Evolutionary conservation across 2,113 vertebrate genomes (phyloP).

Genomic region (Hippocampus abdominalis): DNA sequence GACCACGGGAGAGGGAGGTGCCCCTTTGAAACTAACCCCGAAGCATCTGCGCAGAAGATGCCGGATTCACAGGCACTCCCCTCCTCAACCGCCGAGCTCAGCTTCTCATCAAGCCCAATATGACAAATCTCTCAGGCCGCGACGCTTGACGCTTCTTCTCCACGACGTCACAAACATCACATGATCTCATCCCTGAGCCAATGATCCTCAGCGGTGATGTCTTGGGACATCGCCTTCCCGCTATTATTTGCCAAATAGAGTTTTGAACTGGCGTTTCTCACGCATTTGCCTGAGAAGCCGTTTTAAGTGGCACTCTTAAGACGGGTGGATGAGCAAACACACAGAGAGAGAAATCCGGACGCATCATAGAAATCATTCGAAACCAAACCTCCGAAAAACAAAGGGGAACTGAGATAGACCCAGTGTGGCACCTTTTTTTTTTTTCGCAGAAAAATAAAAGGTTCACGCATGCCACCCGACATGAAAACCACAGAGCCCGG

Average conservation of each 20-base stretch:
- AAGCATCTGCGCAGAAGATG: conserved; percentile 21
- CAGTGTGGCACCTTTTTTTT: not conserved
- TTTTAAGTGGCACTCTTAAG: too few species aligned
- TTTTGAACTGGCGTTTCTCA: too few species aligned
- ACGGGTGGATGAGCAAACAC: too few species aligned
- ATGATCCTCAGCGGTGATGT: not conserved
- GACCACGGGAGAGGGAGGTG: conserved; percentile 52
- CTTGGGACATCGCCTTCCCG: too few species aligned
- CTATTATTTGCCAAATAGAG: too few species aligned
- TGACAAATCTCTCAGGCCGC: not conserved
- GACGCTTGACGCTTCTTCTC: conserved; percentile 9
- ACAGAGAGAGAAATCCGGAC: too few species aligned
- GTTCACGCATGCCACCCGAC: conserved; percentile 7
- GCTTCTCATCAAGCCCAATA: conserved; percentile 16
- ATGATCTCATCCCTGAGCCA: conserved; percentile 5
- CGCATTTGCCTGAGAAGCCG: too few species aligned
- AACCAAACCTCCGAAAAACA: not conserved
- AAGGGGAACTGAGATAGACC: too few species aligned
- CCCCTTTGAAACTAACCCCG: conserved; percentile 30
- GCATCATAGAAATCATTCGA: too few species aligned
- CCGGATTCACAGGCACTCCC: not conserved
- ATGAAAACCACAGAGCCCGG: conserved; percentile 32
- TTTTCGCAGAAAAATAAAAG: conserved; percentile 1
- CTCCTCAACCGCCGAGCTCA: conserved; percentile 11
- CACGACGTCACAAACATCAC: conserved; percentile 7